Evolutionary conservation across 2,113 vertebrate species (phyloP), one percentile per base, ranked within the genome.

Genomic region (Sterrhoptilus dennistouni): DNA sequence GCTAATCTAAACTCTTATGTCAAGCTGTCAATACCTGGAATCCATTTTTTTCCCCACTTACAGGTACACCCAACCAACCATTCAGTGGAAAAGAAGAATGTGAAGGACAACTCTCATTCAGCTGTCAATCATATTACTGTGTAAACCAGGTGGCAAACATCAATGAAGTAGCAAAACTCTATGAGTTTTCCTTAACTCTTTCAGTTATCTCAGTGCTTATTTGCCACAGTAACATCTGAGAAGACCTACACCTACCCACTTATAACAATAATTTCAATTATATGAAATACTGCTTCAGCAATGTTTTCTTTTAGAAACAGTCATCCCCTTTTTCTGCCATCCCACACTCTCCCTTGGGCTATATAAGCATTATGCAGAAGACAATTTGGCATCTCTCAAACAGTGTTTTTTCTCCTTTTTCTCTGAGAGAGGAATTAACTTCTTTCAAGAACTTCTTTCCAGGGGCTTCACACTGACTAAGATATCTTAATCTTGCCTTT

Each of bases 1-100:
- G 50, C 66, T 94, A 82, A 97, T 92, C 72, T 85, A 68, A 96
- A 86, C 52, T 36, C 19, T 59, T 89, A 64, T 9, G 76, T 83
- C 57, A 87, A 47, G 61, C 71, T 57, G n/a, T 76, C 90, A 94
- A 57, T 88, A 81, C 14, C 53, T 49, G 42, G 36, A 70, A 35
- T 44, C 31, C 14, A 25, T 28, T 59, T 87, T 85, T 83, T 83
- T 79, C 45, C 77, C 14, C 31, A 52, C 54, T 54, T 66, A 20
- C 31, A 79, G n/a, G 38, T 86, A n/a, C 47, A 92, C 49, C 45
- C 92, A 90, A 91, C 19, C 25, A 74, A 94, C 79, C 35, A 60
- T 77, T 90, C 61, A 52, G 25, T 12, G 47, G 59, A 47, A 80
- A 61, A 91, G 77, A 33, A 64, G 17, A 57, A 38, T 11, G 35